Percentiles rank a stretch among this genome's conserved stretches.
phyloP scores from a whole-genome alignment of 1,140 invertebrate species.

The Asobara japonica region DNA sequence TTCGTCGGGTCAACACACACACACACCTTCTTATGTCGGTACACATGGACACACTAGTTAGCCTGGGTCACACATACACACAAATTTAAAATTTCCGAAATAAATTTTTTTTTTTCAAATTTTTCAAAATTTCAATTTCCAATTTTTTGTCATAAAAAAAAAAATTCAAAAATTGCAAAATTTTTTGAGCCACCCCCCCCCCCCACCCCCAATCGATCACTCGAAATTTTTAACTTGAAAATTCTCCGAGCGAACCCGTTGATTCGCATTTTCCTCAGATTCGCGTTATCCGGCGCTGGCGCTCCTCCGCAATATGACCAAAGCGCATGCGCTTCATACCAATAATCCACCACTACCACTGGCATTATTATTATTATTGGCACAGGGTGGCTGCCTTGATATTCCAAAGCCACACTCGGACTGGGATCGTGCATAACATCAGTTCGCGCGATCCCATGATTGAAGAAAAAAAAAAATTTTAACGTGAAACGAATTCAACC shows the following conservation, averaged over 20 bases:
- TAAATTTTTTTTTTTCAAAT: too few relatives aligned
- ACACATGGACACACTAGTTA: too few relatives aligned
- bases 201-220: conserved; percentile 19
- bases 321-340: conserved; percentile 20
- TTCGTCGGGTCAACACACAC: conserved; percentile 33
- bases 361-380: not conserved
- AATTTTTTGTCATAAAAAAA: too few relatives aligned
- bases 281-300: conserved; percentile 15
- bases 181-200: not conserved
- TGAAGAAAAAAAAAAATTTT: too few relatives aligned
- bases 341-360: conserved; percentile 43
- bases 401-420: not conserved
- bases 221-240: not conserved
- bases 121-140: too few relatives aligned
- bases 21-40: not conserved
- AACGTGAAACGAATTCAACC: conserved; percentile 43
- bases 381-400: not conserved
- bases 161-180: not conserved
- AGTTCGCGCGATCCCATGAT: not conserved
- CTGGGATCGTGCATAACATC: conserved; percentile 10
- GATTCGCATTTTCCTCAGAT: conserved; percentile 24
- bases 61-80: too few relatives aligned
- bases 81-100: too few relatives aligned
- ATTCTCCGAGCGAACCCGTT: conserved; percentile 32
- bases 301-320: not conserved